A percentile compares a stretch with the other conserved stretches of the same genome.
Evolutionary conservation across 2,888 invertebrate species (phyloP).

Genomic region (Malthinus flaveolus): DNA sequence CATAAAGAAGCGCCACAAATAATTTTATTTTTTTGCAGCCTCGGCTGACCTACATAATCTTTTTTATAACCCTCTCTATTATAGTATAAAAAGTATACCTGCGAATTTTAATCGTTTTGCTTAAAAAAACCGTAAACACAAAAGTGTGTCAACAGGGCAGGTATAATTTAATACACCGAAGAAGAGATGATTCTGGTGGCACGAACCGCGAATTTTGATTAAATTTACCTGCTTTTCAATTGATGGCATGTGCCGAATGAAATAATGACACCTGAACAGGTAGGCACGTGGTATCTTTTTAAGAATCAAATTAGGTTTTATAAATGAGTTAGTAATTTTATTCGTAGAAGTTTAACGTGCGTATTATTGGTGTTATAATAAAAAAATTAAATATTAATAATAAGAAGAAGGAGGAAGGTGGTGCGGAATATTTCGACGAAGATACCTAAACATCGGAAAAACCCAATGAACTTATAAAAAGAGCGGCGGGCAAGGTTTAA

Average conservation of each 20-base stretch:
- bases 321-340: too few species aligned
- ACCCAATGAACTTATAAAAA: too few species aligned
- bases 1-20: too few species aligned
- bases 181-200: conserved; percentile 16
- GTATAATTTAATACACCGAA: conserved; percentile 23
- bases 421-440: too few species aligned
- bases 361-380: too few species aligned
- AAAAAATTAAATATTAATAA: too few species aligned
- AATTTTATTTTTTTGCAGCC: background rate
- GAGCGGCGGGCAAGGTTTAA: too few species aligned
- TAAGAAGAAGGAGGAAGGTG: too few species aligned
- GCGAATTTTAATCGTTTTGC: conserved; percentile 17
- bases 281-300: too few species aligned
- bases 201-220: conserved; percentile 32
- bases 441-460: too few species aligned
- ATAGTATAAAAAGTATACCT: conserved; percentile 11
- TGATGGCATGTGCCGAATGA: conserved; percentile 21
- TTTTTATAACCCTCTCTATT: conserved; percentile 11
- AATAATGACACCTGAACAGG: conserved; percentile 12
- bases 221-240: conserved; percentile 15
- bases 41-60: conserved; percentile 10
- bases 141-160: conserved; percentile 37
- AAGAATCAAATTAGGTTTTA: too few species aligned
- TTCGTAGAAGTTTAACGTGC: too few species aligned
- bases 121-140: conserved; percentile 18